Base-by-base conservation (phyloP, 2,797 vertebrate species). In the Lemur catta region DNA sequence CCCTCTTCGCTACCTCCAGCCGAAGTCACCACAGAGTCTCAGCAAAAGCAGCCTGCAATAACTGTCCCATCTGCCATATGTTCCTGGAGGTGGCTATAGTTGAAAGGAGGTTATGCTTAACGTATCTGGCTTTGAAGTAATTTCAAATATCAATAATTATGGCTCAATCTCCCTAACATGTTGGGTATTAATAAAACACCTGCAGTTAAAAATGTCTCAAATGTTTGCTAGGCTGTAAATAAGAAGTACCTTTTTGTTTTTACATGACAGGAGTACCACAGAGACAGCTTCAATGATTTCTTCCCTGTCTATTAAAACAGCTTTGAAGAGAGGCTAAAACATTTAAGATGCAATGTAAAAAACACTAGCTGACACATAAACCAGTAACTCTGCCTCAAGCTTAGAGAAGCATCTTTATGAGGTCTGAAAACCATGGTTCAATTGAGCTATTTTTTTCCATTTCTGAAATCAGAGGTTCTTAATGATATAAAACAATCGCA, bases 391-490 rank as follows among this genome's bases (percentile, higher is more conserved):
- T 95, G 33, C 84, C 78, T 93, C 6, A 2, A 79, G 72, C 86
- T 95, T 26, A 43, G n/a, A 94, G 52, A 89, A 91, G 74, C 33
- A 50, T 96, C 96, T 96, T 95, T 95, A 95, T 80, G 41, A 78
- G 14, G 28, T 88, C 75, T 96, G 94, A 96, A 97, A 95, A 95
- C 59, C 92, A 94, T 41, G 65, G 89, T 97, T 97, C 82, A 89
- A 35, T 48, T 91, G 46, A 94, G 55, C n/a, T 71, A 67, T 94
- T 57, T 80, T 82, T 75, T 48, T 55, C 82, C 10, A 74, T 89
- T 97, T 97, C 94, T 93, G 87, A 97, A 97, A 94, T 95, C 96
- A 97, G 93, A 50, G 0, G 6, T 78, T 84, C 87, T 88, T 97
- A 96, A 90, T 81, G 96, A 93, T 78, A 94, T 61, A 96, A 95